Base-by-base conservation (phyloP, 2,797 vertebrate species). In the Centropyge bicolor region DNA sequence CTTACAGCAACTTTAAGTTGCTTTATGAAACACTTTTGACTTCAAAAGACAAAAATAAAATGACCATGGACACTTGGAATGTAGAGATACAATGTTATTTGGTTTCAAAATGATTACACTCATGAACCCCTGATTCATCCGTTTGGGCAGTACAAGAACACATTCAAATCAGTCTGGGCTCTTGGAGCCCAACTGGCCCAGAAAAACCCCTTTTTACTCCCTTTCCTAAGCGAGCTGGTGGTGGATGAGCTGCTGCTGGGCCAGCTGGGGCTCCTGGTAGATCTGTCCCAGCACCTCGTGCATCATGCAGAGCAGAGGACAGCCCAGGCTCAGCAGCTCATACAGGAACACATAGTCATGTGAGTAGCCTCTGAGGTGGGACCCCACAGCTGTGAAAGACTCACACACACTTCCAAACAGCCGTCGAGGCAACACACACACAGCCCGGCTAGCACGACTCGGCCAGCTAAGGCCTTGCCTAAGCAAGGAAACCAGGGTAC, bases 401-500 rank as follows among this genome's bases (percentile, higher is more conserved):
- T 94, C 95, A 91, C 92, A 93, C 94, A 95, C 96, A 95, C 96
- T 94, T 94, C 93, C 90, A 94, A 93, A 90, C 85, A 98, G 95
- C 86, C 84, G 90, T 82, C 88, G 84, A 81, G 96, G 97, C 78
- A 95, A 89, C 88, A 93, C 94, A 91, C 96, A 95, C 91, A 96
- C 93, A 71, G 95, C 94, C 95, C 94, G 90, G 51, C 94, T 94
- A 89, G 96, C 96, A 78, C 90, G 92, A 92, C 95, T 91, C 46
- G 96, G 96, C 96, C 97, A 96, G 91, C 93, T 93, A 92, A 97
- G 93, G 71, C 86, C 81, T 91, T 87, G 96, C 95, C 95, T 93
- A 95, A 96, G 95, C 94, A 97, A 96, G 95, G 97, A 97, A 96
- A 95, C 93, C 95, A 96, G 93, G 95, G 96, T 99, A 99, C 98